These are phyloP conservation scores for Onchidella celtica DNA, from an alignment of 2,888 invertebrate species.

Conservation along the genomic window DNA sequence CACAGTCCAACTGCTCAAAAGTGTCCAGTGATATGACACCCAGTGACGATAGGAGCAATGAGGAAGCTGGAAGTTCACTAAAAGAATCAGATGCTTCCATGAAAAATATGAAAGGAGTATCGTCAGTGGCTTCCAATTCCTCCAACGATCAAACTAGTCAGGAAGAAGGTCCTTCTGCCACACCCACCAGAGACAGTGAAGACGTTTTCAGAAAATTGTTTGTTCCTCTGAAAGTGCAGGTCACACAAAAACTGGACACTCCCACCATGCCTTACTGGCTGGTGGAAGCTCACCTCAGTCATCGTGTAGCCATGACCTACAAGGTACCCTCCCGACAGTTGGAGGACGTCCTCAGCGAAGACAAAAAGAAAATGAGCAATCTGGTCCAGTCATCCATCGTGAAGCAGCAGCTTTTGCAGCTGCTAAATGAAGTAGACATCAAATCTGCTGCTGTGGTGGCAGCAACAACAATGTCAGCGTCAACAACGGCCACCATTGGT, in stretches of 20 bases:
- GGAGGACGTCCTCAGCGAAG: slow-evolving; percentile 45
- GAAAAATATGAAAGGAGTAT: slow-evolving; percentile 29
- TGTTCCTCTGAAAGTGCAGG: slow-evolving; percentile 47
- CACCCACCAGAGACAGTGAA: slow-evolving; percentile 8
- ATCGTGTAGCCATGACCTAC: slow-evolving; percentile 50
- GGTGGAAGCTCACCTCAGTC: slow-evolving; percentile 47
- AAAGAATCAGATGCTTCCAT: slow-evolving; percentile 62
- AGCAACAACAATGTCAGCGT: background rate
- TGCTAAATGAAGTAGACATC: slow-evolving; percentile 50
- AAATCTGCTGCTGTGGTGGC: background rate
- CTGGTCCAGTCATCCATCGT: slow-evolving; percentile 45
- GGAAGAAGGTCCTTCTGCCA: slow-evolving; percentile 10
- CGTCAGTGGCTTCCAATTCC: slow-evolving; percentile 39
- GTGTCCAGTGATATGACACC: slow-evolving; percentile 76
- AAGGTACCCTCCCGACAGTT: slow-evolving; percentile 32
- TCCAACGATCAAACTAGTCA: slow-evolving; percentile 32
- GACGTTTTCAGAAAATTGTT: slow-evolving; percentile 48
- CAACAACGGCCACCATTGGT: background rate
- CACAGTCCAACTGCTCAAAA: slow-evolving; percentile 52
- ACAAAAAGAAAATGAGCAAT: slow-evolving; percentile 44
- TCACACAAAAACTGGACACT: background rate
- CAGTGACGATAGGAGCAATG: slow-evolving; percentile 71
- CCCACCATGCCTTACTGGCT: slow-evolving; percentile 48
- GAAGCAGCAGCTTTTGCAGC: slow-evolving; percentile 51
- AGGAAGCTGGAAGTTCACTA: slow-evolving; percentile 78